Evolutionary conservation across 2,888 invertebrate species (phyloP).

Genomic region (Ormia ochracea): DNA sequence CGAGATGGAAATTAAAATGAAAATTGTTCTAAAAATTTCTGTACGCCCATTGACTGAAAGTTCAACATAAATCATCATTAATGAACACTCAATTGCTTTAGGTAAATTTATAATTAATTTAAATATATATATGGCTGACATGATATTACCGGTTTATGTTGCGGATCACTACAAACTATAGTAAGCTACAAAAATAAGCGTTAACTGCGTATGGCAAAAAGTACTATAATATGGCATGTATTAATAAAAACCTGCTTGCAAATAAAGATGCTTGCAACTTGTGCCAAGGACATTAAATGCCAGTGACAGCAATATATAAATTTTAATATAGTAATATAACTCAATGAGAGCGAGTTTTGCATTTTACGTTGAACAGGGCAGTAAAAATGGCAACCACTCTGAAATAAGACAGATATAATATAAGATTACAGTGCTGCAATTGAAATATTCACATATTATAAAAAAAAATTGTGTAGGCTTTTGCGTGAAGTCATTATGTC

Average conservation of each 20-base stretch:
- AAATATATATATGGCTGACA: no score
- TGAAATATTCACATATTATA: neutral
- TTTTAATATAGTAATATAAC: conserved; percentile 31
- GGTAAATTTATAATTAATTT: no score
- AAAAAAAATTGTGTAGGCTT: no score
- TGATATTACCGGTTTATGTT: neutral
- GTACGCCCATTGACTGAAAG: no score
- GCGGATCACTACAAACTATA: neutral
- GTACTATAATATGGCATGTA: conserved; percentile 69
- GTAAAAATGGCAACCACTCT: neutral
- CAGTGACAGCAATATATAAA: conserved; percentile 47
- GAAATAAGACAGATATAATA: neutral
- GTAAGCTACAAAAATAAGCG: neutral
- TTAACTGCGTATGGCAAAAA: conserved; percentile 3
- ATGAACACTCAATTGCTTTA: no score
- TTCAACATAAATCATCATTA: no score
- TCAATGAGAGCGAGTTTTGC: conserved; percentile 20
- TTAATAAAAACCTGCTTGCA: conserved; percentile 65
- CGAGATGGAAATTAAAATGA: no score
- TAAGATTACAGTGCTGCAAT: neutral
- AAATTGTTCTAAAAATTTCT: no score
- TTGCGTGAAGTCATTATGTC: no score
- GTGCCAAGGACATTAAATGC: conserved; percentile 61
- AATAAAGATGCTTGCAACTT: conserved; percentile 65
- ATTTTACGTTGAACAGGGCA: neutral